Base-by-base conservation (phyloP, 1,140 invertebrate species). In the Paralvinella palmiformis region DNA sequence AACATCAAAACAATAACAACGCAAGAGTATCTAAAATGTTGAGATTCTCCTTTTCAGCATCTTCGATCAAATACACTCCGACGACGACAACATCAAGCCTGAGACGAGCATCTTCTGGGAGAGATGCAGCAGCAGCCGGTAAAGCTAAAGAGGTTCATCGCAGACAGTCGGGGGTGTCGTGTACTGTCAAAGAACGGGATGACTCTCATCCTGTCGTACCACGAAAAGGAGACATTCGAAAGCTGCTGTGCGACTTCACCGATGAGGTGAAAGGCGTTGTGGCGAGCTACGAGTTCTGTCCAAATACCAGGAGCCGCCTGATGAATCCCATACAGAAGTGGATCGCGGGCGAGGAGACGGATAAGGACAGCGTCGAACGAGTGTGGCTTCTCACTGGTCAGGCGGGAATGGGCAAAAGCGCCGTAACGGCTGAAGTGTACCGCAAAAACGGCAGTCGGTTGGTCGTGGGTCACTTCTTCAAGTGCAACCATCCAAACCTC, bases 401-500 rank as follows among this genome's bases (percentile, higher is more conserved):
- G 27, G 29, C 50, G 20, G 62, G 62, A 29, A 57, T 63, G n/a
- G 62, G 62, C 24, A 63, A 63, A 48, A 63, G 50, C 15, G 58
- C 50, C 33, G 24, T 63, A 6, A 32, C 53, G 15, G 36, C 62
- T n/a, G 50, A 63, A 27, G n/a, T 63, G 15, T 31, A 22, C 22
- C 27, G 31, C 20, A 29, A 36, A 29, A 27, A 63, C 50, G 32
- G 20, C 3, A 24, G 3, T 13, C 62, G 41, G 53, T n/a, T 63
- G 22, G 62, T 31, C 29, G 62, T 29, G 0, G 33, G 20, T 24
- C 62, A 63, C 62, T 63, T 63, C 53, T 63, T 63, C 62, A 24
- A 63, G 32, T 63, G 24, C 52, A 24, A 57, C 50, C 29, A 20
- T 37, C 27, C 32, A 20, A 24, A 55, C 33, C 50, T 55, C 0